Conservation (phyloP, 2,797 vertebrate species). For the Fratercula arctica region DNA sequence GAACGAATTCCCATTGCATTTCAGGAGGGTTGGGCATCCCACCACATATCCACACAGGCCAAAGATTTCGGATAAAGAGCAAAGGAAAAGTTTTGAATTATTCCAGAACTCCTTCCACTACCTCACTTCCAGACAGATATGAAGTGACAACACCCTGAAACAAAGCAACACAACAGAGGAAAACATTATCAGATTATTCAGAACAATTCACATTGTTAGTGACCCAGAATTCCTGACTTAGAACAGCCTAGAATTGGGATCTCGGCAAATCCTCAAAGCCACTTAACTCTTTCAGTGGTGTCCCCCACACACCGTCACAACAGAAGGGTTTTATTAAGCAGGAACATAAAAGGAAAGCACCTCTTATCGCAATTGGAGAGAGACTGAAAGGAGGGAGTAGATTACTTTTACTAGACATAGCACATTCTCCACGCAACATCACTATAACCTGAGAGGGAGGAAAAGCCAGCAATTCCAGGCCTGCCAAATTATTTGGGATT, state of each 20-base stretch:
- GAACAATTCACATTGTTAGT: conserved; percentile 63
- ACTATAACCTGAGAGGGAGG: neutral
- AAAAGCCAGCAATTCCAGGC: neutral
- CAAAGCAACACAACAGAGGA: conserved; percentile 16
- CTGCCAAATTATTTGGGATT: conserved; percentile 19
- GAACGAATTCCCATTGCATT: neutral
- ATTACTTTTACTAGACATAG: neutral
- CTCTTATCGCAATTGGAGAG: neutral
- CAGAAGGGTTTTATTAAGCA: neutral
- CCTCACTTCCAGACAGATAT: conserved; percentile 68
- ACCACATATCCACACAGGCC: neutral
- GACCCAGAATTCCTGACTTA: conserved; percentile 45
- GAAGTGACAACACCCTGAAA: conserved; percentile 63
- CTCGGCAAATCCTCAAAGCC: neutral
- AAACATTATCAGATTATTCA: conserved; percentile 64
- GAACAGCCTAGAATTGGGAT: conserved; percentile 45
- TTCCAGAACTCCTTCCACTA: conserved; percentile 65
- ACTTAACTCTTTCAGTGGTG: conserved; percentile 42
- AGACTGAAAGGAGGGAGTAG: neutral
- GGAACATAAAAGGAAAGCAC: neutral
- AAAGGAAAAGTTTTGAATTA: conserved; percentile 59
- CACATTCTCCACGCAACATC: neutral
- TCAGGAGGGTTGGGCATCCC: conserved; percentile 35
- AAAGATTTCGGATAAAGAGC: conserved; percentile 58
- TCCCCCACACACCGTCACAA: neutral